Evolutionary conservation across 2,888 invertebrate genomes (phyloP), one percentile per base, ranked within the genome.

Genomic region (Oligia fasciuncula): DNA sequence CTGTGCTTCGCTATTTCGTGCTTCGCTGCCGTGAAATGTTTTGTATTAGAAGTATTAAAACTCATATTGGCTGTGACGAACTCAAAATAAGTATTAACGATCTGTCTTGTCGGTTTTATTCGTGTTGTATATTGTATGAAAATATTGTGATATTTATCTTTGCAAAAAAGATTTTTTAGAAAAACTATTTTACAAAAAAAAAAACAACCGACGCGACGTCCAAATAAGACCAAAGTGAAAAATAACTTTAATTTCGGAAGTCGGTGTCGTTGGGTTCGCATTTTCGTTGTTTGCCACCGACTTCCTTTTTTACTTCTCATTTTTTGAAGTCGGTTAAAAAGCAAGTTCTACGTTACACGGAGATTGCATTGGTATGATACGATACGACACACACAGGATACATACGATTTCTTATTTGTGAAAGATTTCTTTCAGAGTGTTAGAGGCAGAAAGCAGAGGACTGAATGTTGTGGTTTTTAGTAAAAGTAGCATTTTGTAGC

Each of bases 21-120:
- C 49, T 73, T 54, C n/a, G 54, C 40, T 57, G 17, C 62, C 14
- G 43, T 46, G 29, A 63, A 77, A 77, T 81, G 57, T 73, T 77
- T 51, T 70, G 60, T 84, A 73, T 60, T 79, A 79, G 76, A 62
- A 29, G 60, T 86, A 75, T 67, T 77, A 79, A 79, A 57, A 40
- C 65, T 66, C 19, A 66, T 71, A 73, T 76, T 66, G 43, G 35
- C 68, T 65, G 65, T 60, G 67, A 57, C 68, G 43, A 75, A 75
- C 57, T 74, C 51, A 63, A 65, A 78, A 73, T 23, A 9, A 40
- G 51, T 40, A 69, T 77, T 76, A 40, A 70, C 65, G 76, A 70
- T 77, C 54, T 60, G 35, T 17, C 43, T 62, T 51, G 23, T 68
- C 43, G 51, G 62, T 43, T 46, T 71, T 51, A 40, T 46, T 23